Conservation (phyloP, 2,888 invertebrate genomes). For the Brenthis hecate region DNA sequence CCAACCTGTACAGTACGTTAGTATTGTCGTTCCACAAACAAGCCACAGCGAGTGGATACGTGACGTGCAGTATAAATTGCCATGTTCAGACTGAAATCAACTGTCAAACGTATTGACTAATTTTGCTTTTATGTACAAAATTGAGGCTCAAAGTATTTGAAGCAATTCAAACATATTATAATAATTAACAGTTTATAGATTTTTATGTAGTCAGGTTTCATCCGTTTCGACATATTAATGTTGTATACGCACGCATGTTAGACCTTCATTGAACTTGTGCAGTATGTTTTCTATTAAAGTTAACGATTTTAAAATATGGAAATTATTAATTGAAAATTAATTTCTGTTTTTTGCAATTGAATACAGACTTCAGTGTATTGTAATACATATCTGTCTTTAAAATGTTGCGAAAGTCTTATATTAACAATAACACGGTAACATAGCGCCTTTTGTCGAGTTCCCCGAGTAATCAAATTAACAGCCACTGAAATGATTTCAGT, state of each 20-base stretch:
- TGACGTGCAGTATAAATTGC: constrained; percentile 59
- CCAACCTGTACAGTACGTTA: constrained; percentile 47
- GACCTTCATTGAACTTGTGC: no score
- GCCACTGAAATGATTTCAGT: constrained; percentile 73
- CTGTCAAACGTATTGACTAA: constrained; percentile 37
- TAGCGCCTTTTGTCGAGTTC: constrained; percentile 58
- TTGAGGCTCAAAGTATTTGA: constrained; percentile 19
- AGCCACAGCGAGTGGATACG: constrained; percentile 58
- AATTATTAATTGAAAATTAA: no score
- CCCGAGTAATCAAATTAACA: constrained; percentile 69
- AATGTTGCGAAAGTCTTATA: background rate
- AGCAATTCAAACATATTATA: constrained; percentile 25
- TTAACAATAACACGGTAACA: constrained; percentile 52
- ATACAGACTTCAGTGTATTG: no score
- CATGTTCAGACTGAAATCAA: constrained; percentile 36
- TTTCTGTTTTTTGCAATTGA: no score
- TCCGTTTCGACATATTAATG: no score
- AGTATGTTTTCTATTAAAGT: no score
- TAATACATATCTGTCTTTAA: background rate
- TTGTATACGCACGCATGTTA: no score
- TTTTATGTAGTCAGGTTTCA: no score
- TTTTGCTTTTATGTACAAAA: constrained; percentile 37
- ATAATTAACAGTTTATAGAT: constrained; percentile 1
- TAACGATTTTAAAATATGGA: no score
- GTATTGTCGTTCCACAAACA: constrained; percentile 57